Evolutionary conservation across 2,797 vertebrate species (phyloP), one percentile per base, ranked within the genome.

Genomic region (Anableps anableps): DNA sequence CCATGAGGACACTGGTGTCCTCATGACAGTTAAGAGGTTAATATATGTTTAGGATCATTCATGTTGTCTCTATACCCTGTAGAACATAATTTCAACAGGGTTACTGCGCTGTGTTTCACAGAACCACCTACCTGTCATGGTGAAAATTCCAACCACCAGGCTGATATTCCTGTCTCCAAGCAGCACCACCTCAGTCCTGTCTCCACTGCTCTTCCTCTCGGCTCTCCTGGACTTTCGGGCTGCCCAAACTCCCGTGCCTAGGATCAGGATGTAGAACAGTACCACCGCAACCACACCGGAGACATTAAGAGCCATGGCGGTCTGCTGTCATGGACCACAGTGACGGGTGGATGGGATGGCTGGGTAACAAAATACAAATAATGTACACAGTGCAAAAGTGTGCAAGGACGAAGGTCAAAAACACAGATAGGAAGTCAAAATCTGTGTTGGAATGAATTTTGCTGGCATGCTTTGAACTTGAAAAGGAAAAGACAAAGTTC

Each of bases 191-290:
- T 87, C 91, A 0, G 84, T 88, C 79, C 58, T 71, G 62, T 73
- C 34, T 62, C 86, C 89, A 13, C 13, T 26, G 66, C 83, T 82
- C 7, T 74, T 84, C 76, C 58, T 85, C 81, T 85, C 81, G 11
- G 64, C 81, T 62, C 43, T 84, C 72, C 81, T 84, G 55, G 92
- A 83, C 74, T 89, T 92, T 1, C 1, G 60, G 14, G 91, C 76
- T 0, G 91, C 92, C 89, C 87, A 93, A 9, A 92, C 4, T 3
- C 91, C 91, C 0, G 88, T 92, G 1, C 79, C 91, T 73, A 93
- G 82, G 48, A 93, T 83, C 31, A 93, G 23, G 19, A 90, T 41
- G 53, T 93, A 92, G 81, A 93, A 93, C 14, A 91, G 2, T 38
- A 83, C 79, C 79, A 90, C 78, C 0, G 82, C 83, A 23, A 89